These are phyloP conservation scores for Ophiodon elongatus DNA, from an alignment of 2,113 vertebrate genomes.

Conservation along the genomic window DNA sequence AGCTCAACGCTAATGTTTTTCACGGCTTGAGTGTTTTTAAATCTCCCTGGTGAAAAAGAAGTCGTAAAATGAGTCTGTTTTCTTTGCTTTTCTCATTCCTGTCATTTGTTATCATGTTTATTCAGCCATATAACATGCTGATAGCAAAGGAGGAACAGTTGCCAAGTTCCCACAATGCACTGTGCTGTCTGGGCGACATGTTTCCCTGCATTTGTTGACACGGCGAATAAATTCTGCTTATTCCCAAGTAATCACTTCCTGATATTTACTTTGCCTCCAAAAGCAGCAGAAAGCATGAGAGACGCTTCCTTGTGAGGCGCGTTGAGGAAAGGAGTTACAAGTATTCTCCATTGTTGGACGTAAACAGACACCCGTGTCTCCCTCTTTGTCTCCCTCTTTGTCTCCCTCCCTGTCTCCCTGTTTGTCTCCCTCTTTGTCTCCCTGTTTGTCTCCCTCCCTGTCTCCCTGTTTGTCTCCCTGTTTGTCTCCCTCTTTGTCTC, in stretches of 20 bases:
- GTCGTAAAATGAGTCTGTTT: constrained; percentile 2
- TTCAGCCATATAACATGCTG: constrained; percentile 49
- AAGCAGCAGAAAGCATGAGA: neutral
- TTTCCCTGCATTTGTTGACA: constrained; percentile 64
- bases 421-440: too few relatives aligned
- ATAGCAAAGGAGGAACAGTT: constrained; percentile 29
- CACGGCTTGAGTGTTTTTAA: neutral
- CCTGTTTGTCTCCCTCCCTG: too few relatives aligned
- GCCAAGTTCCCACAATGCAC: constrained; percentile 64
- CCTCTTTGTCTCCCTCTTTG: too few relatives aligned
- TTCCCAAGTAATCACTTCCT: constrained; percentile 62
- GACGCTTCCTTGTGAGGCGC: neutral
- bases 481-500: too few relatives aligned
- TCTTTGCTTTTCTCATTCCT: constrained; percentile 21
- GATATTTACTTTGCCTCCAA: constrained; percentile 47
- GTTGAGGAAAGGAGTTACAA: neutral
- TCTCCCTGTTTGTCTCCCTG: too few relatives aligned
- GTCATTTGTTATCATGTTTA: constrained; percentile 59
- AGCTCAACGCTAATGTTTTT: neutral
- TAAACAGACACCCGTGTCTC: neutral
- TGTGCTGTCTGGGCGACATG: constrained; percentile 13
- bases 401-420: too few relatives aligned
- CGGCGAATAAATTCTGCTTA: constrained; percentile 51
- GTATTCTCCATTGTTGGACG: too few relatives aligned
- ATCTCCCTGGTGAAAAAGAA: neutral